phyloP scores from a whole-genome alignment of 2,888 invertebrate genomes.

The Catocala sponsa region DNA sequence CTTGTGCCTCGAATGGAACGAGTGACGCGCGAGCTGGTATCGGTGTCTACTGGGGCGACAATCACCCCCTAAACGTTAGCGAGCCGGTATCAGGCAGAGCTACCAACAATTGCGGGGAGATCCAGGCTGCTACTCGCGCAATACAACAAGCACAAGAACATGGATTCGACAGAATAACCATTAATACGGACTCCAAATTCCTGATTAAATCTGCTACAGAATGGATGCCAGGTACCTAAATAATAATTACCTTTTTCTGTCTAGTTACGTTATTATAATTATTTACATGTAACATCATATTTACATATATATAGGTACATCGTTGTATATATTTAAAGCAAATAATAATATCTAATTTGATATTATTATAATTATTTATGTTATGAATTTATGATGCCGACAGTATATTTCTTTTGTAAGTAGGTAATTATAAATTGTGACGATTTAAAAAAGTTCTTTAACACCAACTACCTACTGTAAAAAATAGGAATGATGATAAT shows the following conservation, averaged over 20 bases:
- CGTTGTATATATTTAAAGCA: too few species aligned
- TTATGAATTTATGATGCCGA: too few species aligned
- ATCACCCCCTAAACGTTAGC: constrained; percentile 92
- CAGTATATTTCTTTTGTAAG: too few species aligned
- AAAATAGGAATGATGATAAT: too few species aligned
- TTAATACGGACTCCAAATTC: constrained; percentile 97
- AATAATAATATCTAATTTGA: too few species aligned
- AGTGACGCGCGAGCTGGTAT: constrained; percentile 94
- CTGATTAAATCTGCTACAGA: constrained; percentile 94
- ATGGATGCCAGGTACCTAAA: constrained; percentile 93
- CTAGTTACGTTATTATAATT: too few species aligned
- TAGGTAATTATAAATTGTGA: too few species aligned
- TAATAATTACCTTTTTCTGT: neutral
- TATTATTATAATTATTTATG: too few species aligned
- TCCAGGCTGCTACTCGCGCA: constrained; percentile 95
- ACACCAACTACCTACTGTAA: too few species aligned
- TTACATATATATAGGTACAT: neutral
- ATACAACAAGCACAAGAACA: constrained; percentile 90
- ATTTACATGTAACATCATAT: too few species aligned
- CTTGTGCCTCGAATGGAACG: constrained; percentile 94
- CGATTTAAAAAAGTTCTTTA: too few species aligned
- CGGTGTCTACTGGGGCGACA: constrained; percentile 96
- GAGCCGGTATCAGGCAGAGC: constrained; percentile 93
- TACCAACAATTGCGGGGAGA: constrained; percentile 99
- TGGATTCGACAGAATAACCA: constrained; percentile 91